Base-by-base conservation (phyloP, 2,888 invertebrate species). In the Drosophila aldrichi region DNA sequence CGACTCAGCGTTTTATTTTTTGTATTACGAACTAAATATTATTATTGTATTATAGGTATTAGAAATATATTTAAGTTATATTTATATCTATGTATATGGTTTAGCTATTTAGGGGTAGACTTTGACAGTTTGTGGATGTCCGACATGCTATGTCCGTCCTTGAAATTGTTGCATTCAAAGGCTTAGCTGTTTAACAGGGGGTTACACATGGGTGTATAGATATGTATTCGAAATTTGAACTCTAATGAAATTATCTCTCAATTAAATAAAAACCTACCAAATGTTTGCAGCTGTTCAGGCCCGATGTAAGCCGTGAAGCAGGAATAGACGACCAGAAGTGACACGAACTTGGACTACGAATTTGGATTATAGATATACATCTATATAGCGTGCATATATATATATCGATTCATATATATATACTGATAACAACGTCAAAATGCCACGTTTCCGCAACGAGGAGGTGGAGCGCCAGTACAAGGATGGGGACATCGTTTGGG, bases 401-500 rank as follows among this genome's bases (percentile, higher is more conserved):
- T 16, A 29, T 29, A 29, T 29, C 2, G 29, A 29, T 29, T 8
- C 9, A 7, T 16, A 8, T 22, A 25, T 5, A 48, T 8, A 3
- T 4, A 20, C 25, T 25, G 25, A 46, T 2, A 6, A 7, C 16
- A 3, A 7, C 32, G n/a, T 9, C 9, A 66, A 43, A 3, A 91
- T 91, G 91, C 86, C 90, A 7, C 77, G 77, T 10, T 52, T 67
- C 25, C 81, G 89, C 7, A 88, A 81, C 52, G 57, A 67, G 1
- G 68, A 68, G 16, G 0, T 32, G 9, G 62, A 55, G 46, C 43
- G 57, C 5, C 52, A 60, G 10, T 92, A 91, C 93, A 93, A 94
- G 85, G 95, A 96, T 83, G 96, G 96, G 59, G 96, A 97, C 89
- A 94, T 97, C 86, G 97, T 97, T 74, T 97, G 97, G 97, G 96